phyloP scores from a whole-genome alignment of 2,888 invertebrate genomes.

The Agriopis leucophaearia region DNA sequence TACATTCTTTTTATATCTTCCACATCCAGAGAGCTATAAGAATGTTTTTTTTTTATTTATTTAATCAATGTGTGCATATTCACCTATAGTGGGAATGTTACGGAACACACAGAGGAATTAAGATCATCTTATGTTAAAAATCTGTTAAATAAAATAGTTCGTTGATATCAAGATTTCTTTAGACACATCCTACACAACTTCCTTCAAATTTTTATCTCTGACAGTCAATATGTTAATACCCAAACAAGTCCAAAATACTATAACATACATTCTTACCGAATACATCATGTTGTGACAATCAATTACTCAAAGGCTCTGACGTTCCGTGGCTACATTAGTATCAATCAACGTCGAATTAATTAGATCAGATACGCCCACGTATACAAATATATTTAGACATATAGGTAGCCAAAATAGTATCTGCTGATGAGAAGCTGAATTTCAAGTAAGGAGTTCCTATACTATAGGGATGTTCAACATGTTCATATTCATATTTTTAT shows the following conservation, averaged over 20 bases:
- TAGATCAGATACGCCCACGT: conserved; percentile 83
- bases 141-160: background rate
- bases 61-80: too few species aligned
- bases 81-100: too few species aligned
- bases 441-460: conserved; percentile 20
- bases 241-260: conserved; percentile 30
- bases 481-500: background rate
- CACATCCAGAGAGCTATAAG: too few species aligned
- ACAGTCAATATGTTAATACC: conserved; percentile 31
- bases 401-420: conserved; percentile 28
- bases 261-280: conserved; percentile 53
- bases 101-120: too few species aligned
- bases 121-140: too few species aligned
- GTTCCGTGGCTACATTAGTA: conserved; percentile 78
- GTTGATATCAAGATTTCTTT: background rate
- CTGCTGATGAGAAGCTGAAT: conserved; percentile 39
- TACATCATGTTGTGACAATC: conserved; percentile 81
- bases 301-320: conserved; percentile 76
- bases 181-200: conserved; percentile 11
- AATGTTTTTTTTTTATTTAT: too few species aligned
- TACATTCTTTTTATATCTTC: too few species aligned
- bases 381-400: conserved; percentile 36
- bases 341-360: conserved; percentile 85
- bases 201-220: conserved; percentile 17
- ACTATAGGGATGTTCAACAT: conserved; percentile 13